Conservation (phyloP, 2,888 invertebrate genomes). For the Drosophila multiciliata region DNA sequence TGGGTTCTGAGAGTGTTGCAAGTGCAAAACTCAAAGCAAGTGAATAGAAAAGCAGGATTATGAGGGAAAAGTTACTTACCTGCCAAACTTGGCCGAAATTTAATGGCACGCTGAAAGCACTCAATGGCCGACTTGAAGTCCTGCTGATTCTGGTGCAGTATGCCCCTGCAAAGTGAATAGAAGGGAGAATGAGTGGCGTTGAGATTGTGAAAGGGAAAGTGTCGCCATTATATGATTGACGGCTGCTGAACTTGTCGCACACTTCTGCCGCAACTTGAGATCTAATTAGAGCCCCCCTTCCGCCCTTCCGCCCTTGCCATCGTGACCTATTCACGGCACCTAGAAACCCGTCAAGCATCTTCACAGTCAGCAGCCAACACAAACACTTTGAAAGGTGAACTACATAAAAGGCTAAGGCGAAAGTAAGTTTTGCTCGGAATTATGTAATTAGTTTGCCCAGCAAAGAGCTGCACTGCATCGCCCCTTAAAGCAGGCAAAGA, state of each 20-base stretch:
- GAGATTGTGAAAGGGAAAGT: slow-evolving; percentile 49
- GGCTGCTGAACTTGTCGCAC: slow-evolving; percentile 63
- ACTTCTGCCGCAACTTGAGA: slow-evolving; percentile 47
- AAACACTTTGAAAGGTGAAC: not conserved
- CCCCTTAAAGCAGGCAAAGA: slow-evolving; percentile 20
- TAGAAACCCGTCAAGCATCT: slow-evolving; percentile 53
- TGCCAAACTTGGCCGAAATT: slow-evolving; percentile 91
- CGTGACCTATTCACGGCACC: slow-evolving; percentile 45
- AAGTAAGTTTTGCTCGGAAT: slow-evolving; percentile 34
- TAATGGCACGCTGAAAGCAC: slow-evolving; percentile 96
- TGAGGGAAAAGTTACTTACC: slow-evolving; percentile 85
- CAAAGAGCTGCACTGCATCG: slow-evolving; percentile 10
- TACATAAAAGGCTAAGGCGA: slow-evolving; percentile 2
- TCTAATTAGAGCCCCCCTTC: slow-evolving; percentile 63
- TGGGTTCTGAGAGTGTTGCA: too few species aligned
- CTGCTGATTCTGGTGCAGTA: slow-evolving; percentile 94
- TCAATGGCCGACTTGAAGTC: slow-evolving; percentile 94
- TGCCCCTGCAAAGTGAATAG: slow-evolving; percentile 93
- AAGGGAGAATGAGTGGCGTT: slow-evolving; percentile 49
- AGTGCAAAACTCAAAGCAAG: not conserved
- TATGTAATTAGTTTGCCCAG: slow-evolving; percentile 64
- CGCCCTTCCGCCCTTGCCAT: slow-evolving; percentile 16
- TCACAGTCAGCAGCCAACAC: slow-evolving; percentile 12
- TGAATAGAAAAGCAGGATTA: not conserved
- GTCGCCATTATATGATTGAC: slow-evolving; percentile 62